Base-by-base conservation (phyloP, 2,113 vertebrate species). In the Lepidothrix coronata region DNA sequence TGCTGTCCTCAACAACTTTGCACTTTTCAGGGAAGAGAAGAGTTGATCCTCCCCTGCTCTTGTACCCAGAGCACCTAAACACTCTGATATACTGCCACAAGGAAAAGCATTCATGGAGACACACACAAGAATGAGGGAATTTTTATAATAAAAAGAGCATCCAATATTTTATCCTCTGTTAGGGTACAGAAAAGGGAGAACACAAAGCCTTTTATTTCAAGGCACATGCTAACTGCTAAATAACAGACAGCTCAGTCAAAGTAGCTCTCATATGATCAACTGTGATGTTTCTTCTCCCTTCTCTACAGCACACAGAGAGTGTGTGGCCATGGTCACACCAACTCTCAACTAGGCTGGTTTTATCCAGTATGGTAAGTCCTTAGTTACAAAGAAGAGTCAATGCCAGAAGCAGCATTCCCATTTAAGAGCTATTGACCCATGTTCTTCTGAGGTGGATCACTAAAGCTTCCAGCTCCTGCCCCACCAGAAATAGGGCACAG, bases 281-380 rank as follows among this genome's bases (percentile, higher is more conserved):
- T 55, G 17, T 28, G 66, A 46, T 2, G 2, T 66, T 91, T 76
- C 59, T 73, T 66, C 15, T 54, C 18, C 6, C 18, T 33, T 59
- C 25, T 24, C 54, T 54, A 25, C 41, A 82, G n/a, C 41, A 82
- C 12, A 75, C 3, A 4, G 0, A 58, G 2, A 33, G 5, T 7
- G 15, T 4, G 2, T 48, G 66, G 21, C 39, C 66, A 46, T 0
- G 0, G 24, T 79, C 75, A 58, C 31, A 27, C 9, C 1, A 2
- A 20, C 62, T 75, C 58, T 68, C 28, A 68, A 41, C 9, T 33
- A 62, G 37, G 30, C 46, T 35, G 22, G 11, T 82, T 88, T 79
- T 91, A 61, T 41, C 13, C 23, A 4, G 39, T 22, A 28, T 9
- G 10, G 6, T 31, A 78, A 71, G 25, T 24, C 39, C 30, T 46